phyloP scores from a whole-genome alignment of 2,888 invertebrate species.

The Drosophila demipolita region DNA sequence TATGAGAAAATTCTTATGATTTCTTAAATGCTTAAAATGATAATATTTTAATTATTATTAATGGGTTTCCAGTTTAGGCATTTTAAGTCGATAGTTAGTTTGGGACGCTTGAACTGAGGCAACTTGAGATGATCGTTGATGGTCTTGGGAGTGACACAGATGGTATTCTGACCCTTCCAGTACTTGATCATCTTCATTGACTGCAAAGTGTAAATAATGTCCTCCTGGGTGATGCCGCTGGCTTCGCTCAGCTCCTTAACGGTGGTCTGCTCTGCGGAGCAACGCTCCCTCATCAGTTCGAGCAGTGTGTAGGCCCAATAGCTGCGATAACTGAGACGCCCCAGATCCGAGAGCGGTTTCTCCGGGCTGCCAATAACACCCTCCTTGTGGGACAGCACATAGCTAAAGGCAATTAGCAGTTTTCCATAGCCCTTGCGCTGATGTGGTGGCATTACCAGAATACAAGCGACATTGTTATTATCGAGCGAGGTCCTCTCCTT shows the following conservation, averaged over 20 bases:
- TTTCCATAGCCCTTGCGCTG: slow-evolving; percentile 98
- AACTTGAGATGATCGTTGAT: slow-evolving; percentile 96
- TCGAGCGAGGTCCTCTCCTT: slow-evolving; percentile 99
- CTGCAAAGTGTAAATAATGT: slow-evolving; percentile 98
- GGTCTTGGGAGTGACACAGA: slow-evolving; percentile 97
- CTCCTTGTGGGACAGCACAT: slow-evolving; percentile 97
- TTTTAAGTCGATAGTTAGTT: slow-evolving; percentile 92
- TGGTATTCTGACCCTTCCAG: slow-evolving; percentile 99
- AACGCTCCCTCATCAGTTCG: slow-evolving; percentile 94
- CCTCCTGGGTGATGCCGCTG: slow-evolving; percentile 98
- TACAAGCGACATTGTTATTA: slow-evolving; percentile 97
- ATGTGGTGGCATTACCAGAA: slow-evolving; percentile 98
- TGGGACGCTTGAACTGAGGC: slow-evolving; percentile 95
- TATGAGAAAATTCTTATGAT: background rate
- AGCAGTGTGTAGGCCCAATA: slow-evolving; percentile 99
- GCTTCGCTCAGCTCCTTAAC: slow-evolving; percentile 97
- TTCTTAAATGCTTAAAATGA: background rate
- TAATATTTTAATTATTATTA: background rate
- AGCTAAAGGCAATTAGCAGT: slow-evolving; percentile 97
- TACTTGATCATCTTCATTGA: slow-evolving; percentile 99
- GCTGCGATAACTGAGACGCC: slow-evolving; percentile 97
- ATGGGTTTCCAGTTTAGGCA: slow-evolving; percentile 94
- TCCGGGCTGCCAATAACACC: slow-evolving; percentile 98
- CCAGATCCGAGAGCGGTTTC: slow-evolving; percentile 98
- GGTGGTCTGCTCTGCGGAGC: slow-evolving; percentile 92